Evolutionary conservation across 1,140 invertebrate species (phyloP).

Genomic region (Leptestheria dahalacensis): DNA sequence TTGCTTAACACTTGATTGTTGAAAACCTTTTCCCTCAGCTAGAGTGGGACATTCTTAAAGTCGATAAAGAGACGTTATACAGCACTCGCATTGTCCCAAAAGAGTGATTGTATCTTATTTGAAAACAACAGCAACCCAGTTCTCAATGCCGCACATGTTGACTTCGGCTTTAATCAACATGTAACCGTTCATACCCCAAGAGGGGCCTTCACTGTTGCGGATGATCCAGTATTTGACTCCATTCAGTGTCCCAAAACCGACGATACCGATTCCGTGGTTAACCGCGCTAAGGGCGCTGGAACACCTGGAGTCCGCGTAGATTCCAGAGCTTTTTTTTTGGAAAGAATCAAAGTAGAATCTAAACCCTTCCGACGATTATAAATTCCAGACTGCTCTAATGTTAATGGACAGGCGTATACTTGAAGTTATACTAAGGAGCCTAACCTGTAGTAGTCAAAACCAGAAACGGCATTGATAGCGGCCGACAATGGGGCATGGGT

Average conservation of each 20-base stretch:
- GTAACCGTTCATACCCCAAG: background rate
- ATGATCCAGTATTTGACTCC: constrained; percentile 35
- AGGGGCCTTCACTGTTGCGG: constrained; percentile 32
- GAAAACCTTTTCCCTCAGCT: no score
- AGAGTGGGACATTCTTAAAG: no score
- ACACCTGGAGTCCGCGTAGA: background rate
- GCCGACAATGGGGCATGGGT: no score
- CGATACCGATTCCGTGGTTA: constrained; percentile 33
- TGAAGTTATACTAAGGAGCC: no score
- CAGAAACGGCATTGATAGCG: no score
- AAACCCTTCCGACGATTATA: background rate
- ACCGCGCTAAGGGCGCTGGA: background rate
- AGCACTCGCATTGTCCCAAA: no score
- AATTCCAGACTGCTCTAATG: background rate
- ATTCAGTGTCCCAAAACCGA: constrained; percentile 32
- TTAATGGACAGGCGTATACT: background rate
- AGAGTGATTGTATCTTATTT: no score
- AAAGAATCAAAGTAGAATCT: background rate
- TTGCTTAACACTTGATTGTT: no score
- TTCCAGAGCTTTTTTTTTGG: background rate
- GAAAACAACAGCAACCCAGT: no score
- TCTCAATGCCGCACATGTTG: constrained; percentile 6
- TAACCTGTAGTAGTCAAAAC: no score
- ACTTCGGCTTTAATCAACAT: background rate
- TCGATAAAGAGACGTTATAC: no score